Conservation (phyloP, 2,888 invertebrate genomes). For the Iphiclides podalirius region DNA sequence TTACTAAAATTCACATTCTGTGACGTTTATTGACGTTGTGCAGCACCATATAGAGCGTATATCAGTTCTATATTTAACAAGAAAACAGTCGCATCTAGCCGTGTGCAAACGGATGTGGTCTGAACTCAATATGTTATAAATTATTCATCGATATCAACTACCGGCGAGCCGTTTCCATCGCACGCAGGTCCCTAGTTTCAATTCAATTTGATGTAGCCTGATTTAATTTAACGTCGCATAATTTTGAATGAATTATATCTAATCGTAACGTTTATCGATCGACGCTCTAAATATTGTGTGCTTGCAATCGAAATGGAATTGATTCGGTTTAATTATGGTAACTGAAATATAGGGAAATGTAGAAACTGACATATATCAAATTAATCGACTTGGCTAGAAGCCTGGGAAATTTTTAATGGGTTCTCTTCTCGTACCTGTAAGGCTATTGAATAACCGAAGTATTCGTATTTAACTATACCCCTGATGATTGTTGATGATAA, state of each 20-base stretch:
- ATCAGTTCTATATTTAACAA: constrained; percentile 11
- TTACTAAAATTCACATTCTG: too few relatives aligned
- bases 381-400: background rate
- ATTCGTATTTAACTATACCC: background rate
- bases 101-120: constrained; percentile 18
- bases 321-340: background rate
- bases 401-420: background rate
- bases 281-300: background rate
- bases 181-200: constrained; percentile 6
- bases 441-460: background rate
- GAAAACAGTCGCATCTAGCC: constrained; percentile 13
- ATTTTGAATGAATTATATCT: constrained; percentile 4
- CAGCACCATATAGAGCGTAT: background rate
- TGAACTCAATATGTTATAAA: constrained; percentile 20
- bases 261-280: background rate
- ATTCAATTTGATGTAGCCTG: constrained; percentile 6
- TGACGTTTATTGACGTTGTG: background rate
- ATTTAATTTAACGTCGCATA: constrained; percentile 12
- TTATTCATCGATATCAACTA: constrained; percentile 9
- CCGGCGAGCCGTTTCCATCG: constrained; percentile 6
- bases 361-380: background rate
- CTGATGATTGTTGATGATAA: background rate
- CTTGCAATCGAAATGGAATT: background rate
- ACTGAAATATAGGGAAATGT: background rate
- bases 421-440: background rate